These are phyloP conservation scores for Latheticus oryzae DNA, from an alignment of 2,888 invertebrate species.

Conservation along the genomic window DNA sequence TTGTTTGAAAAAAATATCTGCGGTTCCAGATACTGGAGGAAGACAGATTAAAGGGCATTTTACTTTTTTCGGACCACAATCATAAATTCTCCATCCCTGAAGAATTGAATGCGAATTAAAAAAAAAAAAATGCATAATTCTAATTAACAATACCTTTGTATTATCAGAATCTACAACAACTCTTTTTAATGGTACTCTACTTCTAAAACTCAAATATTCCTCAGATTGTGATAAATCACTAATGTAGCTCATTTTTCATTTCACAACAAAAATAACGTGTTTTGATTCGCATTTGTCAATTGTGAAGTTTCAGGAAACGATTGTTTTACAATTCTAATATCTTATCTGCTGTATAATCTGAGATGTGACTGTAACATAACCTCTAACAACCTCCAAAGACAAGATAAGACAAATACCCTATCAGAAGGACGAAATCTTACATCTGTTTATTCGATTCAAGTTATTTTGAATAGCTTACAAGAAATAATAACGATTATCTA, in stretches of 20 bases:
- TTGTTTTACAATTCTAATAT: too few relatives aligned
- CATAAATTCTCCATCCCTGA: slow-evolving; percentile 88
- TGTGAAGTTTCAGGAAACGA: too few relatives aligned
- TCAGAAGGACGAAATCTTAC: too few relatives aligned
- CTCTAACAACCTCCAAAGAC: too few relatives aligned
- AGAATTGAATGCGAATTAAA: slow-evolving; percentile 35
- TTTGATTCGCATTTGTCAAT: too few relatives aligned
- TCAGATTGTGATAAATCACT: slow-evolving; percentile 80
- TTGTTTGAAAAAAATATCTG: slow-evolving; percentile 89
- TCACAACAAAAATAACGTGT: not conserved
- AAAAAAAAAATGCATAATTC: slow-evolving; percentile 2
- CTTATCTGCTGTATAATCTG: too few relatives aligned
- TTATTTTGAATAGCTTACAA: too few relatives aligned
- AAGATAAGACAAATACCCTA: too few relatives aligned
- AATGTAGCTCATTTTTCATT: slow-evolving; percentile 71
- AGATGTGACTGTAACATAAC: too few relatives aligned
- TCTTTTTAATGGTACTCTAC: slow-evolving; percentile 79
- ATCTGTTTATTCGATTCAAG: too few relatives aligned
- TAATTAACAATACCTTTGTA: slow-evolving; percentile 73
- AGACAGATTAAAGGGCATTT: slow-evolving; percentile 85
- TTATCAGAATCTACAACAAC: slow-evolving; percentile 84
- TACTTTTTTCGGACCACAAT: slow-evolving; percentile 85
- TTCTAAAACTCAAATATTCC: slow-evolving; percentile 84
- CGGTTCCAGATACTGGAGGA: slow-evolving; percentile 89
- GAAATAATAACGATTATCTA: too few relatives aligned